Conservation (phyloP, 2,888 invertebrate genomes). For the Amphipoea oculea region DNA sequence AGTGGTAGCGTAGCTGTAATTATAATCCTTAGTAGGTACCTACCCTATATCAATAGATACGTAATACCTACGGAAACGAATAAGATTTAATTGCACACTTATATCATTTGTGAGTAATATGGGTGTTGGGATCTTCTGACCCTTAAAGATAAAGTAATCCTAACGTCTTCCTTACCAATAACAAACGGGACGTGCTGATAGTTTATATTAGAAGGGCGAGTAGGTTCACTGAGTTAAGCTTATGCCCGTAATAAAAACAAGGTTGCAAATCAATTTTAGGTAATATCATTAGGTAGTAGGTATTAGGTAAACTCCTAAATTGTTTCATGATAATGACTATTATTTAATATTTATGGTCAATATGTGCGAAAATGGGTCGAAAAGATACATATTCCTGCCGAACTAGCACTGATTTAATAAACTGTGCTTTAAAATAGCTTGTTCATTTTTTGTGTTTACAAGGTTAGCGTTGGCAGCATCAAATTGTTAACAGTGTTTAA, state of each 20-base stretch:
- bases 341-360: conserved; percentile 32
- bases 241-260: conserved; percentile 33
- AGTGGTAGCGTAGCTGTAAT: not conserved
- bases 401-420: conserved; percentile 4
- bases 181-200: conserved; percentile 44
- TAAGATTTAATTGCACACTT: conserved; percentile 4
- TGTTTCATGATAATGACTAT: conserved; percentile 20
- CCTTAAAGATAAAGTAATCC: conserved; percentile 45
- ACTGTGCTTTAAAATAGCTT: not conserved
- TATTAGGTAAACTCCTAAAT: conserved; percentile 16
- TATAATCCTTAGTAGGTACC: not conserved
- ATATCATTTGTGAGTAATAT: conserved; percentile 1
- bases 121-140: conserved; percentile 9
- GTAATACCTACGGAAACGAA: not conserved
- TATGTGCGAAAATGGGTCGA: conserved; percentile 4
- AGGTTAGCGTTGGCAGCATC: too few species aligned
- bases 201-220: conserved; percentile 27
- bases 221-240: conserved; percentile 11
- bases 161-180: conserved; percentile 27
- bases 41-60: not conserved
- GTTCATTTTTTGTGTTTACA: not conserved
- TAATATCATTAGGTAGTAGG: too few species aligned
- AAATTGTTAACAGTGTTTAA: not conserved
- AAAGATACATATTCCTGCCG: not conserved
- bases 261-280: conserved; percentile 29